These are phyloP conservation scores for Orius insidiosus DNA, from an alignment of 1,140 invertebrate genomes.

Conservation along the genomic window DNA sequence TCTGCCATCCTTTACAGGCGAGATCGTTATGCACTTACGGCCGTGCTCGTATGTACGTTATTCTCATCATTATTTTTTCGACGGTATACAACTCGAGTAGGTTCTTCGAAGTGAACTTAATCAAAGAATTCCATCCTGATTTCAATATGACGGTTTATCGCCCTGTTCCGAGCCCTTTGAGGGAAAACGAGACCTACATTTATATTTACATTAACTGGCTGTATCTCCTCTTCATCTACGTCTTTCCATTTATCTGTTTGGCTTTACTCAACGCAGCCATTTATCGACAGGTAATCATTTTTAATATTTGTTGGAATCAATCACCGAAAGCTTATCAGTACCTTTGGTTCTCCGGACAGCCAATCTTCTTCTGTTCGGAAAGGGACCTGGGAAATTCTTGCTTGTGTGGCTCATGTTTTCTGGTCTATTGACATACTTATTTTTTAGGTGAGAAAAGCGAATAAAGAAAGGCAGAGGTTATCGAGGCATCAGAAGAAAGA, in stretches of 20 bases:
- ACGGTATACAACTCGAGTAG: conserved; percentile 72
- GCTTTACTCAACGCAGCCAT: conserved; percentile 79
- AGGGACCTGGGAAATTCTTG: neutral
- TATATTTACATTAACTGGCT: conserved; percentile 81
- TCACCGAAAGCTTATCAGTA: too few relatives aligned
- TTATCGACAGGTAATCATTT: conserved; percentile 46
- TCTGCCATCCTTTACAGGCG: conserved; percentile 81
- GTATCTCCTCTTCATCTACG: conserved; percentile 82
- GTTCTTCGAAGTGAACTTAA: conserved; percentile 30
- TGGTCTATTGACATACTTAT: conserved; percentile 8
- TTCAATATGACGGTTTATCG: conserved; percentile 49
- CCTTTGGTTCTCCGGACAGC: too few relatives aligned
- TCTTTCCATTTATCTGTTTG: conserved; percentile 68
- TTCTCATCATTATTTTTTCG: conserved; percentile 64
- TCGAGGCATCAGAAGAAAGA: conserved; percentile 67
- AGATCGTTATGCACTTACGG: conserved; percentile 80
- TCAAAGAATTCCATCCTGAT: conserved; percentile 18
- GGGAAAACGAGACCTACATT: conserved; percentile 55
- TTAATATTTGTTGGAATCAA: too few relatives aligned
- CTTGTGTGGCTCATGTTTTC: neutral
- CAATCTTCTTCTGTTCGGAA: neutral
- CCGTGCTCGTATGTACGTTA: conserved; percentile 66
- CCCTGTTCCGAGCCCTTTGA: conserved; percentile 46
- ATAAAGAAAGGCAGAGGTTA: conserved; percentile 60
- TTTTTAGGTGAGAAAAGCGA: conserved; percentile 60